A percentile compares a stretch with the other conserved stretches of the same genome.
Evolutionary conservation across 2,888 invertebrate genomes (phyloP).

Genomic region (Morpho helenor): DNA sequence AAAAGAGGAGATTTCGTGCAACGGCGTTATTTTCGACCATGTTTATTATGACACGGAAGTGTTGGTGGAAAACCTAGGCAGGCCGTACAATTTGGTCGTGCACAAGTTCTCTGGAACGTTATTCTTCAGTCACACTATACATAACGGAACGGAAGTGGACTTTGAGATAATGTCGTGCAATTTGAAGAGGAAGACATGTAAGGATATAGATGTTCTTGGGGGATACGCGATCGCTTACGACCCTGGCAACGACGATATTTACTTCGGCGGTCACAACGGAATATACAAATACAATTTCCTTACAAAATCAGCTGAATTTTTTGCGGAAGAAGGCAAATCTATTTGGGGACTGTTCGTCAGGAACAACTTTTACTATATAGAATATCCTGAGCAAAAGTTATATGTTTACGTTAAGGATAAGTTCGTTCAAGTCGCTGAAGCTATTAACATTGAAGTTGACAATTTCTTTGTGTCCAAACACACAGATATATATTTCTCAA

Average conservation of each 20-base stretch:
- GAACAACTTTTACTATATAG: slow-evolving; percentile 62
- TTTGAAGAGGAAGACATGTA: slow-evolving; percentile 41
- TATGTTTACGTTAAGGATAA: slow-evolving; percentile 46
- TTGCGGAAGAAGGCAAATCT: slow-evolving; percentile 57
- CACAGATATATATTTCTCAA: slow-evolving; percentile 53
- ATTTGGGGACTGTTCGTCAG: slow-evolving; percentile 59
- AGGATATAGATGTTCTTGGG: slow-evolving; percentile 43
- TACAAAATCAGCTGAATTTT: slow-evolving; percentile 52
- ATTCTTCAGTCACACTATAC: slow-evolving; percentile 61
- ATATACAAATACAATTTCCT: slow-evolving; percentile 64
- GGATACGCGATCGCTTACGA: slow-evolving; percentile 65
- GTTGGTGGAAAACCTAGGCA: slow-evolving; percentile 42
- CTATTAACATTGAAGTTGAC: slow-evolving; percentile 51
- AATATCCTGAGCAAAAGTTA: slow-evolving; percentile 57
- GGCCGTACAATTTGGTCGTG: slow-evolving; percentile 55
- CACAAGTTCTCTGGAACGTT: slow-evolving; percentile 56
- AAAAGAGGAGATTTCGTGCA: slow-evolving; percentile 39
- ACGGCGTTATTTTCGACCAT: slow-evolving; percentile 53
- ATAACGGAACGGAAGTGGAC: slow-evolving; percentile 45
- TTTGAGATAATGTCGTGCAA: slow-evolving; percentile 53
- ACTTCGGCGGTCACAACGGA: slow-evolving; percentile 65
- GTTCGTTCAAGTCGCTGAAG: slow-evolving; percentile 53
- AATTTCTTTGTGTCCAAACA: slow-evolving; percentile 52
- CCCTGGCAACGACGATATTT: slow-evolving; percentile 58
- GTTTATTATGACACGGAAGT: slow-evolving; percentile 52